These are phyloP conservation scores for Macropis europaea DNA, from an alignment of 2,888 invertebrate species.

Conservation along the genomic window DNA sequence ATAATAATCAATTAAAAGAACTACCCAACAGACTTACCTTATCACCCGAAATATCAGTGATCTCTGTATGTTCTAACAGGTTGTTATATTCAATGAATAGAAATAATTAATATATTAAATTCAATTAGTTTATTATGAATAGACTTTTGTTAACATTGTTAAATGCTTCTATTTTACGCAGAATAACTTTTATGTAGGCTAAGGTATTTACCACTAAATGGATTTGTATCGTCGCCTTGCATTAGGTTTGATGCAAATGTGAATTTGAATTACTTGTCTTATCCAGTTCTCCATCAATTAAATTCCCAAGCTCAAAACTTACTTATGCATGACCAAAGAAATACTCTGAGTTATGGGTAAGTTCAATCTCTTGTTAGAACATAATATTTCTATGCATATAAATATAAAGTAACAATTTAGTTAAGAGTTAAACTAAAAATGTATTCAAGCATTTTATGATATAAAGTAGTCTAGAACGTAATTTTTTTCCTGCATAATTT, in stretches of 20 bases:
- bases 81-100: conserved; percentile 44
- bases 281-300: conserved; percentile 70
- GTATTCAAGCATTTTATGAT: conserved; percentile 8
- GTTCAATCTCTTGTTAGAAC: conserved; percentile 4
- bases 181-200: conserved; percentile 59
- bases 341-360: conserved; percentile 62
- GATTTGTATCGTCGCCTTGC: conserved; percentile 69
- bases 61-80: conserved; percentile 75
- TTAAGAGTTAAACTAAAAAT: neutral
- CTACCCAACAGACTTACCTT: conserved; percentile 74
- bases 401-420: conserved; percentile 1
- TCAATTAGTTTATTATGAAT: conserved; percentile 7
- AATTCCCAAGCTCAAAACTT: conserved; percentile 47
- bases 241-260: conserved; percentile 71
- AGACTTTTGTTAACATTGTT: conserved; percentile 15
- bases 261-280: conserved; percentile 73
- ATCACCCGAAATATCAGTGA: conserved; percentile 60
- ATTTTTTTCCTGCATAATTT: conserved; percentile 6
- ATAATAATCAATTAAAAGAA: conserved; percentile 71
- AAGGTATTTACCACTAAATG: conserved; percentile 73
- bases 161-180: conserved; percentile 17
- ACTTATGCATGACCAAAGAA: conserved; percentile 39
- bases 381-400: neutral
- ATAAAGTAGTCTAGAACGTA: conserved; percentile 30
- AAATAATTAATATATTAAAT: neutral